phyloP scores from a whole-genome alignment of 2,888 invertebrate genomes.

The Drosophila helvetica region DNA sequence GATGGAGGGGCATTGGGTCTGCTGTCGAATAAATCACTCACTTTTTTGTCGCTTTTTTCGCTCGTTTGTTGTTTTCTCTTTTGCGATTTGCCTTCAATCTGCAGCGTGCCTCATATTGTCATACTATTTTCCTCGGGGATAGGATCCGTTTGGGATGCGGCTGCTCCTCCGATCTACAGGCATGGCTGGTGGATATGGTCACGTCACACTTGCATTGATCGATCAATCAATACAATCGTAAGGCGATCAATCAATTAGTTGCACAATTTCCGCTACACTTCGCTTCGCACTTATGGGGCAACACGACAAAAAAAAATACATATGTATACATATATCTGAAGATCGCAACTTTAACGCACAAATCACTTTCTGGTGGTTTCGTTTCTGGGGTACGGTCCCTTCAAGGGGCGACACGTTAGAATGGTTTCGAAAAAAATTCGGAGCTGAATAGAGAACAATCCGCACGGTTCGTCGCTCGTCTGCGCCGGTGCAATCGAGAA shows the following conservation, averaged over 20 bases:
- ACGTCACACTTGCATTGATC: constrained; percentile 36
- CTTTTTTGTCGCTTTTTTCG: constrained; percentile 56
- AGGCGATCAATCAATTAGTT: constrained; percentile 6
- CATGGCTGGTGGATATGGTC: constrained; percentile 1
- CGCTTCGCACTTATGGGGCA: constrained; percentile 33
- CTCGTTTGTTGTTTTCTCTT: constrained; percentile 42
- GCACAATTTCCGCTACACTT: constrained; percentile 36
- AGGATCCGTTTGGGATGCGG: too few species aligned
- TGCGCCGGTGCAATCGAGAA: neutral
- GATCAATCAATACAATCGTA: constrained; percentile 22
- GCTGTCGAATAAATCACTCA: constrained; percentile 65
- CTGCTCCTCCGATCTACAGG: neutral
- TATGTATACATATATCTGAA: constrained; percentile 14
- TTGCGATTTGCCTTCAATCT: constrained; percentile 14
- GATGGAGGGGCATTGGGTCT: constrained; percentile 4
- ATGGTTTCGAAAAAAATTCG: neutral
- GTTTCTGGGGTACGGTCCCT: neutral
- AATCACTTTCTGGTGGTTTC: neutral
- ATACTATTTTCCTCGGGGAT: neutral
- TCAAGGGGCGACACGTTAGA: neutral
- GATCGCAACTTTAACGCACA: neutral
- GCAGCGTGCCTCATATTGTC: constrained; percentile 11
- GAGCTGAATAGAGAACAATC: neutral
- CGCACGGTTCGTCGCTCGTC: neutral
- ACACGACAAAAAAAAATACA: constrained; percentile 27